Base-by-base conservation (phyloP, 1,140 invertebrate genomes). In the Rhizoglyphus robini region DNA sequence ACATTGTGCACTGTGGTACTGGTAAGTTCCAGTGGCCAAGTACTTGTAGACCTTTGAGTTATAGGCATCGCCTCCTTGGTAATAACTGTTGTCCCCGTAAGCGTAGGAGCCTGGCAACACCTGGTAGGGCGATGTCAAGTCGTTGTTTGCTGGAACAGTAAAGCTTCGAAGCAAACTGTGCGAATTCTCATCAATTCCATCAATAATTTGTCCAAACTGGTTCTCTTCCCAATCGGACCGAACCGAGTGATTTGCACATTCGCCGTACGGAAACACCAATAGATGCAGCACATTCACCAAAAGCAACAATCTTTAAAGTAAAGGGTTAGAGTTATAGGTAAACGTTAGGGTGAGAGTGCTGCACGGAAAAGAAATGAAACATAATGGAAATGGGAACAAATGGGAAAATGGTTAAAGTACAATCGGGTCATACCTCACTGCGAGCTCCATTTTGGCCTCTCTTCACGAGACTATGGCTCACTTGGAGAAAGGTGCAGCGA, bases 41-140 rank as follows among this genome's bases (percentile, higher is more conserved):
- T 30, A 70, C 68, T 63, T 69, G 68, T 15, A 70, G 61, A 20
- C 65, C 66, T 27, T 66, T 11, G 36, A 41, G 68, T 47, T 34
- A 1, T 15, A 23, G 30, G 57, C 67, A 66, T 31, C 25, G 15
- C 11, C 38, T 4, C 27, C 38, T 23, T 49, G 4, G 29, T 60
- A 60, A 15, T 64, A 20, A 23, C 20, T 25, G 36, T 64, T 18
- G 1, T 47, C n/a, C 2, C 8, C 1, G 3, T 5, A 3, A 15
- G 3, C 8, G 31, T 64, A 64, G 5, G 63, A 4, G 29, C 63
- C 63, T 20, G 63, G 63, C 1, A 49, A 30, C 1, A 48, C 29
- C n/a, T 64, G 63, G 51, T 64, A 64, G 4, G 63, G 63, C 20
- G 63, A 64, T 31, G 27, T 49, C 2, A 64, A 30, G 8, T 41